Base-by-base conservation (phyloP, 2,888 invertebrate species). In the Nemurella pictetii region DNA sequence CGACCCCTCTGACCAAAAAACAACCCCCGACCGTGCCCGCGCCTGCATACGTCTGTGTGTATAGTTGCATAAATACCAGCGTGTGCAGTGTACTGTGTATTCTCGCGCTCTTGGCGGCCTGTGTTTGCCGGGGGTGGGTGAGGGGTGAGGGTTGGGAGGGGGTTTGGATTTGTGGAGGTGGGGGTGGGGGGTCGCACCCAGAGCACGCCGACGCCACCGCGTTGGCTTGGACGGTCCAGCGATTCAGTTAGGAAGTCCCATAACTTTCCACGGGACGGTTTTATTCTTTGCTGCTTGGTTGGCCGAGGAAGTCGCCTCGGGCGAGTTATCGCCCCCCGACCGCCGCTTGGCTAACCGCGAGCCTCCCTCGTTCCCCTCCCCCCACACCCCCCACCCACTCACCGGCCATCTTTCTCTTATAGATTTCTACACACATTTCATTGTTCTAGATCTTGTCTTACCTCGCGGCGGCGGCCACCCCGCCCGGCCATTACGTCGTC, bases 231-330 rank as follows among this genome's bases (percentile, higher is more conserved):
- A 78, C 78, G 78, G 78, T 78, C 28, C 78, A 12, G 30, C 78
- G 28, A 30, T 78, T 78, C 78, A 30, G 78, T 78, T 78, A 78
- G 78, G 78, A 78, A 78, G 78, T 78, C 78, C 78, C 78, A 78
- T 78, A 78, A 78, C 78, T 78, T 78, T 29, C 30, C 78, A 29
- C 78, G 26, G 25, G 78, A 78, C 78, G 78, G 78, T 28, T 78
- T 78, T 78, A 78, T 78, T 78, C 78, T 78, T 78, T 78, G 78
- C 78, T 78, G 78, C 78, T 29, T 78, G 78, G 78, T n/a, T 78
- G 78, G 78, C 28, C 28, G 75, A 75, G 75, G 75, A 75, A 75
- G 75, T 28, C 28, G 75, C 20, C 5, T 20, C 55, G 20, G 20
- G 28, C 78, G 30, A 78, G 78, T 78, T 78, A 78, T 78, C 30